Percentiles rank a stretch among this genome's conserved stretches.
Conservation (phyloP, 2,888 invertebrate species). For the Willowsia nigromaculata region DNA sequence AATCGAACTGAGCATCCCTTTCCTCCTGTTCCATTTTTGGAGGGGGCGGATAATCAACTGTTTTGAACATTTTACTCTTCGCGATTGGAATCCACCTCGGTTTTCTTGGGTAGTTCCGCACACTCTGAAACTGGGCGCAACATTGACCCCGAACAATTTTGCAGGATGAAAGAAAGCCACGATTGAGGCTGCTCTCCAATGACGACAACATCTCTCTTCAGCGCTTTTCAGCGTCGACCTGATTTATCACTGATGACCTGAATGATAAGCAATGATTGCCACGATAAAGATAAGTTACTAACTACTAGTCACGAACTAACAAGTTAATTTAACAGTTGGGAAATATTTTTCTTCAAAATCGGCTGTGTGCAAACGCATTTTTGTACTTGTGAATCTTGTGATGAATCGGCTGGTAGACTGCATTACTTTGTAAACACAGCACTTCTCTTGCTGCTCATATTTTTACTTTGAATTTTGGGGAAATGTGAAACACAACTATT, state of each 20-base stretch:
- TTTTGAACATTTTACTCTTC: conserved; percentile 88
- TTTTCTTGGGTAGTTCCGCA: conserved; percentile 82
- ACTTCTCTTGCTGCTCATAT: neutral
- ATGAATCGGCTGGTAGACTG: neutral
- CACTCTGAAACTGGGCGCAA: conserved; percentile 48
- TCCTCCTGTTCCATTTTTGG: conserved; percentile 86
- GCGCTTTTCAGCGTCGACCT: neutral
- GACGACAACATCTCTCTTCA: neutral
- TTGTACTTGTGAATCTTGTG: no score
- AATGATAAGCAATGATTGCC: no score
- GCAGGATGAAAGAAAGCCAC: neutral
- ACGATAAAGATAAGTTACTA: no score
- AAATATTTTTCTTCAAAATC: no score
- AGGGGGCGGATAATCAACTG: conserved; percentile 84
- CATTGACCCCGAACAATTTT: neutral
- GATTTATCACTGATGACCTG: no score
- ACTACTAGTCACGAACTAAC: no score
- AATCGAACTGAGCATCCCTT: conserved; percentile 85
- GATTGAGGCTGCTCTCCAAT: neutral
- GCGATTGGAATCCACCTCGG: conserved; percentile 90
- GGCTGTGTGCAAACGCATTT: no score
- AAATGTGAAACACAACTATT: neutral
- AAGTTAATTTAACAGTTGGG: no score
- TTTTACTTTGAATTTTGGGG: neutral
- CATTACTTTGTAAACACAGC: neutral